Evolutionary conservation across 2,113 vertebrate species (phyloP), one percentile per base, ranked within the genome.

Genomic region (Pollachius pollachius): DNA sequence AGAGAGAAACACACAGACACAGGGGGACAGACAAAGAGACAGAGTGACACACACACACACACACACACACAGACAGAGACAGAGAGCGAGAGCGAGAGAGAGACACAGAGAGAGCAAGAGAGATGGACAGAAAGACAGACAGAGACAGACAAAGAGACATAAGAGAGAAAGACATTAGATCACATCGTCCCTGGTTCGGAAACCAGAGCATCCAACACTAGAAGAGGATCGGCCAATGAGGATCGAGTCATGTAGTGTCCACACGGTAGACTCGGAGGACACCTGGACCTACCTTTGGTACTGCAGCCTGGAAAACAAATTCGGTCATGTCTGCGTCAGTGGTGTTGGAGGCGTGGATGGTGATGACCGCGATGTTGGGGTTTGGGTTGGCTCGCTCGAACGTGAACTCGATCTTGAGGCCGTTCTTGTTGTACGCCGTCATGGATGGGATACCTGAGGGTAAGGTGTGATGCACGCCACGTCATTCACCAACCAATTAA

Each of bases 271-370:
- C 30, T 4, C 3, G 4, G 6, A 34, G 30, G 30, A 34, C n/a
- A 4, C 30, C 6, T 34, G n/a, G 30, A 16, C 76, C 82, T 92
- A 98, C 97, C 97, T 99, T 99, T 99, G 97, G 97, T 95, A 99
- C 97, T 88, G 97, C 97, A 95, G 97, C 97, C 92, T 99, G 97
- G 91, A 99, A 99, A 92, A 99, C 97, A 88, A 99, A 99, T 65
- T 98, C 97, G 23, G 95, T 97, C 96, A 99, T 98, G 57, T 99
- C 97, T 81, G 93, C 87, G 67, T 99, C 97, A 64, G 96, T 96
- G 76, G 94, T 92, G 91, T 99, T 99, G 79, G 94, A 95, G 85
- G 97, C 97, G 73, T 97, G 95, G 91, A 98, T 98, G 64, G 97
- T 99, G 83, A 99, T 98, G 89, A 99, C 94, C 13, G 96, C 96